phyloP scores from a whole-genome alignment of 35 echinoderm and acorn worm species.

The Hemicentrotus pulcherrimus region DNA sequence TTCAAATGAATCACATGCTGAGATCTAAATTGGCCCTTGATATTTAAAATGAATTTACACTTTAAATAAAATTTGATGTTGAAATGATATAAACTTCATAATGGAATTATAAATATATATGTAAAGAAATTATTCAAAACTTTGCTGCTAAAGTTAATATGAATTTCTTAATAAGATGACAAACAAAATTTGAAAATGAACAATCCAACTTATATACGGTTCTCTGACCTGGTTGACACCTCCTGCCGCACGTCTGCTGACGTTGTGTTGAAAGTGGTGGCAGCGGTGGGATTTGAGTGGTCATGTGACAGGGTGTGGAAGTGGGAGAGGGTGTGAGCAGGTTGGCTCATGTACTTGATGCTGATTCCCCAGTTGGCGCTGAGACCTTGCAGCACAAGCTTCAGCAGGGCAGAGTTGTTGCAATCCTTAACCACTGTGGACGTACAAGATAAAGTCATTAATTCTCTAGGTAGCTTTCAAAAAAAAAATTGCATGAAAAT shows the following conservation, averaged over 20 bases:
- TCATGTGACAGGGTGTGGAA: constrained; percentile 20
- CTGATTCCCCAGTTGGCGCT: constrained; percentile 80
- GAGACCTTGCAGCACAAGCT: constrained; percentile 87
- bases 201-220: background rate
- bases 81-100: too few species aligned
- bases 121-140: too few species aligned
- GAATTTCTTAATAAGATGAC: too few species aligned
- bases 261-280: background rate
- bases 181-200: background rate
- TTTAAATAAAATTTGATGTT: too few species aligned
- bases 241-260: background rate
- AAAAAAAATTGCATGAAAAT: too few species aligned
- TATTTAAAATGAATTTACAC: too few species aligned
- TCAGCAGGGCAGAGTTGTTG: constrained; percentile 80
- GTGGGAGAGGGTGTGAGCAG: constrained; percentile 24
- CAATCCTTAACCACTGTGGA: constrained; percentile 85
- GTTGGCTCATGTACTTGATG: constrained; percentile 58
- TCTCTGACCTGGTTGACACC: background rate
- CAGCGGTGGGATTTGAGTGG: constrained; percentile 37
- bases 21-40: too few species aligned
- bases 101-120: too few species aligned
- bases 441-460: too few species aligned
- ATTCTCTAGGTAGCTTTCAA: too few species aligned
- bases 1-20: too few species aligned
- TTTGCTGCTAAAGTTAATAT: background rate